Conservation (phyloP, 2,888 invertebrate species). For the Epirrita christyi region DNA sequence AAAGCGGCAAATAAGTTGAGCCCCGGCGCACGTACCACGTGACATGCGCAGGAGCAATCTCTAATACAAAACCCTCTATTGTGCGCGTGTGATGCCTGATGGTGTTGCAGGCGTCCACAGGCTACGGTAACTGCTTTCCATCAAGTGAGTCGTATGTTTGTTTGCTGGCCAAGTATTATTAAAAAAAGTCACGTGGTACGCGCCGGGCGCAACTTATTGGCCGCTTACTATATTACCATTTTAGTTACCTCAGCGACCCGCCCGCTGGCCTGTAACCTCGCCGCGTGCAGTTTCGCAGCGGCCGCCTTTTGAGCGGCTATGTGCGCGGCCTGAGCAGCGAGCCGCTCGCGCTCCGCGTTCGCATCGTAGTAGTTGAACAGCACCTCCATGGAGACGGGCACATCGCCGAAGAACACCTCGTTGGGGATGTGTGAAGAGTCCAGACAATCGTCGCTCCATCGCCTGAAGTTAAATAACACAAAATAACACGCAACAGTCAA, state of each 20-base stretch:
- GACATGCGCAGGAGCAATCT: too few species aligned
- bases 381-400: slow-evolving; percentile 75
- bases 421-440: slow-evolving; percentile 82
- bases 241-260: slow-evolving; percentile 22
- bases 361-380: slow-evolving; percentile 82
- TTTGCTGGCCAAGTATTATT: too few species aligned
- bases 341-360: slow-evolving; percentile 74
- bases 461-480: slow-evolving; percentile 65
- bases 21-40: too few species aligned
- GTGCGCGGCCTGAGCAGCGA: slow-evolving; percentile 75
- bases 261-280: slow-evolving; percentile 24
- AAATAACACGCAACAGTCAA: neutral
- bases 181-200: too few species aligned
- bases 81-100: too few species aligned
- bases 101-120: too few species aligned
- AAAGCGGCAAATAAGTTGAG: too few species aligned
- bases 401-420: slow-evolving; percentile 83
- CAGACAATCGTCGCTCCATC: slow-evolving; percentile 82
- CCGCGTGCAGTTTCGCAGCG: slow-evolving; percentile 62
- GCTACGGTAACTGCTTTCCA: too few species aligned
- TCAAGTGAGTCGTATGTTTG: too few species aligned
- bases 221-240: too few species aligned
- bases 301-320: slow-evolving; percentile 79
- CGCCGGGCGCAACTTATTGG: too few species aligned
- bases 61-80: too few species aligned